Conservation (phyloP, 2,113 vertebrate species). For the Pelvicachromis taeniatus region DNA sequence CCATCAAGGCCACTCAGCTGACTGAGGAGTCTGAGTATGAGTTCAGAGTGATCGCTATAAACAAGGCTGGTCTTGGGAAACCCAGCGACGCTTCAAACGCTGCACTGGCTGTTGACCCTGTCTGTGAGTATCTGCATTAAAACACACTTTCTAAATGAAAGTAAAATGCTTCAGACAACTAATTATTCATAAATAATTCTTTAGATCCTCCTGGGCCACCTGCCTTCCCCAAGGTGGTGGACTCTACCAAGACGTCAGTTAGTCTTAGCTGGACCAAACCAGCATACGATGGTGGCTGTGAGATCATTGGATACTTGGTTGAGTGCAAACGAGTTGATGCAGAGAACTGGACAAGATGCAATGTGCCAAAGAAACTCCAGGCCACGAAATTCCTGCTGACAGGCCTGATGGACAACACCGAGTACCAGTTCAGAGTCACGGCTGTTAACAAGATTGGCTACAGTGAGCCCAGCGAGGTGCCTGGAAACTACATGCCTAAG, state of each 20-base stretch:
- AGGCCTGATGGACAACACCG: slow-evolving; percentile 82
- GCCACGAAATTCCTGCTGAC: slow-evolving; percentile 85
- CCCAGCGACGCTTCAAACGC: slow-evolving; percentile 90
- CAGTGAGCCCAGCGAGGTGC: slow-evolving; percentile 95
- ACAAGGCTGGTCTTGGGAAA: slow-evolving; percentile 95
- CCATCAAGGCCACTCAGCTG: slow-evolving; percentile 88
- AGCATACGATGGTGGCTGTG: slow-evolving; percentile 94
- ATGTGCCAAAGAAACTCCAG: slow-evolving; percentile 90
- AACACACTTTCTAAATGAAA: neutral
- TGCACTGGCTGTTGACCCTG: slow-evolving; percentile 86
- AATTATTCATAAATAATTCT: neutral
- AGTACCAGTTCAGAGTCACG: slow-evolving; percentile 92
- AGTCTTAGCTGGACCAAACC: slow-evolving; percentile 95
- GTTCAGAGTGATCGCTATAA: slow-evolving; percentile 91
- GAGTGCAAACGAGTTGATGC: slow-evolving; percentile 85
- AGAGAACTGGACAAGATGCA: slow-evolving; percentile 91
- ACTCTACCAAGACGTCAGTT: slow-evolving; percentile 87
- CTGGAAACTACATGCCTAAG: slow-evolving; percentile 88
- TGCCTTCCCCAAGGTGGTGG: slow-evolving; percentile 92
- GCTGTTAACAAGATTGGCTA: slow-evolving; percentile 95
- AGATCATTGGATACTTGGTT: slow-evolving; percentile 94
- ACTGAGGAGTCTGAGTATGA: slow-evolving; percentile 95
- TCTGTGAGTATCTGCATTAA: slow-evolving; percentile 80
- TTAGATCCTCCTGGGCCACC: slow-evolving; percentile 97
- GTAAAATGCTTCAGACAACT: neutral